phyloP scores from a whole-genome alignment of 2,797 vertebrate species.

The Ctenopoma kingsleyae region DNA sequence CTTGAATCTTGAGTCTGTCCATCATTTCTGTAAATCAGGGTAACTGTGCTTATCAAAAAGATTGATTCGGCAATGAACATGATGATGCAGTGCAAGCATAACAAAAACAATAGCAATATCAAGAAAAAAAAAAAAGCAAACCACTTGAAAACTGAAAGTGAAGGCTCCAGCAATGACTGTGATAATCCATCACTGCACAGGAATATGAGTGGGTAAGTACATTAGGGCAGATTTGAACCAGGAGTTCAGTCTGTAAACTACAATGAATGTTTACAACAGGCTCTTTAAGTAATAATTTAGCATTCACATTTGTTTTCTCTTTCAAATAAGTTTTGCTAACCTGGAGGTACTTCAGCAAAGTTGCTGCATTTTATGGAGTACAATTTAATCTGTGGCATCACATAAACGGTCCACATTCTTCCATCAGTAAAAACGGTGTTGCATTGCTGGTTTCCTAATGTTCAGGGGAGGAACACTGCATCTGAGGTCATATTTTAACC shows the following conservation, averaged over 20 bases:
- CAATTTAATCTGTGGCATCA: background rate
- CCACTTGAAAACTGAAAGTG: background rate
- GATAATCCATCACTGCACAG: no score
- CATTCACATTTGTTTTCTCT: background rate
- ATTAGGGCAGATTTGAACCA: background rate
- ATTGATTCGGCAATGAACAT: background rate
- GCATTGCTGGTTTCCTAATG: background rate
- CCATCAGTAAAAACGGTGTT: background rate
- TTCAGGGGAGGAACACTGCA: background rate
- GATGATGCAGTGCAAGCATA: background rate
- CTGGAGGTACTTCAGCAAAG: background rate
- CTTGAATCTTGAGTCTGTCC: background rate
- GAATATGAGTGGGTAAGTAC: background rate
- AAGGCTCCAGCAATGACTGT: background rate
- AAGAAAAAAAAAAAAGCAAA: background rate
- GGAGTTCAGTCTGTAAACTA: background rate
- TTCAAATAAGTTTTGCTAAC: no score
- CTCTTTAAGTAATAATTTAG: background rate
- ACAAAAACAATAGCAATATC: no score
- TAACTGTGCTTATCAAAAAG: background rate
- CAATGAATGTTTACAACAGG: background rate
- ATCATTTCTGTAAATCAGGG: background rate
- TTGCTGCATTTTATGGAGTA: background rate
- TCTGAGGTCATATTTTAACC: background rate
- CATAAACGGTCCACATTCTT: background rate